Conservation (phyloP, 64 coral and sea anemone genomes). For the Pachyseris speciosa region DNA sequence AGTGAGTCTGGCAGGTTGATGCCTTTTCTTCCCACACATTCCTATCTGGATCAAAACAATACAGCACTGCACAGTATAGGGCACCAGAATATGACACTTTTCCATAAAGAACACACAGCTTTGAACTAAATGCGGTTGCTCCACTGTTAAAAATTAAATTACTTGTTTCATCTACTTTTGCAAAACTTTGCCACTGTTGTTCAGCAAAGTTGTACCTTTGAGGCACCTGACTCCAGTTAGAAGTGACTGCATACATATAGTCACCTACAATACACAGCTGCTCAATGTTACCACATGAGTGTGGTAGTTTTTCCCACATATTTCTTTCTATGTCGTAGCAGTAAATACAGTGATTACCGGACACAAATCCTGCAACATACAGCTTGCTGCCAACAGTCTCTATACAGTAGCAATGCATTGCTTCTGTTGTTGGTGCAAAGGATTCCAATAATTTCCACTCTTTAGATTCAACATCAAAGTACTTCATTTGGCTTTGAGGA, state of each 20-base stretch:
- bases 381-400: not conserved
- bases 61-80: too few relatives aligned
- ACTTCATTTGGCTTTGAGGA: not conserved
- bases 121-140: too few relatives aligned
- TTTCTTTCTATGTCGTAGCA: not conserved
- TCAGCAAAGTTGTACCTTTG: not conserved
- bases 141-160: not conserved
- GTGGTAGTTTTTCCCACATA: not conserved
- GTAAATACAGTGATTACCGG: not conserved
- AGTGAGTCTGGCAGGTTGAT: too few relatives aligned
- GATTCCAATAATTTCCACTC: not conserved
- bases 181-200: not conserved
- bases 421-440: not conserved
- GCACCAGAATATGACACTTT: too few relatives aligned
- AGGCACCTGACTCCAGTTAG: not conserved
- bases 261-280: not conserved
- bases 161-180: too few relatives aligned
- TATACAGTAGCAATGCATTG: fast-evolving
- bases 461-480: not conserved
- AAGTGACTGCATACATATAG: not conserved
- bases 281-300: not conserved
- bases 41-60: too few relatives aligned
- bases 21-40: too few relatives aligned
- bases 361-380: not conserved
- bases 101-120: too few relatives aligned